These are phyloP conservation scores for Chrysodeixis includens DNA, from an alignment of 2,888 invertebrate genomes.

Conservation along the genomic window DNA sequence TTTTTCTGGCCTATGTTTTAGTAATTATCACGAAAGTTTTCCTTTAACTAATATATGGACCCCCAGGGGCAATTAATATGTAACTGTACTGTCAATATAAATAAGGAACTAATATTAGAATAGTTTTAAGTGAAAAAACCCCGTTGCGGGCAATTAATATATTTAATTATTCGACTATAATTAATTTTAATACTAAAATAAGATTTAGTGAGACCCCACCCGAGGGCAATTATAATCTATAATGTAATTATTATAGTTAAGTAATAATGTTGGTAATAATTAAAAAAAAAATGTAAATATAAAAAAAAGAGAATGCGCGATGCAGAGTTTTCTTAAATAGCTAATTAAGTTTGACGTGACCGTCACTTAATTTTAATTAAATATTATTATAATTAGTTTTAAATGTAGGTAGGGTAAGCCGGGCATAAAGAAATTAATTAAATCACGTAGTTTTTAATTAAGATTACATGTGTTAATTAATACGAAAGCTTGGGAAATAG, in stretches of 20 bases:
- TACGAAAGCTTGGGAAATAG: too few relatives aligned
- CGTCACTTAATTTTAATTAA: not conserved
- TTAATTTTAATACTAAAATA: too few relatives aligned
- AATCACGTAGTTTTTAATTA: not conserved
- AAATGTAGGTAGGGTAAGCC: not conserved
- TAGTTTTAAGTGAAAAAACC: too few relatives aligned
- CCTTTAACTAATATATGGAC: not conserved
- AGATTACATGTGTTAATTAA: not conserved
- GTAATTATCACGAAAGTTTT: not conserved
- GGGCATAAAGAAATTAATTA: slow-evolving; percentile 4
- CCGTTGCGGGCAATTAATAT: too few relatives aligned
- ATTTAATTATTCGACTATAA: too few relatives aligned
- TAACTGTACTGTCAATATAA: not conserved
- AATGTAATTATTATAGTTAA: too few relatives aligned
- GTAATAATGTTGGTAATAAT: too few relatives aligned
- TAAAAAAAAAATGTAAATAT: not conserved
- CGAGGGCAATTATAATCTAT: too few relatives aligned
- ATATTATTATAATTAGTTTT: not conserved
- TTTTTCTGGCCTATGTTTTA: not conserved
- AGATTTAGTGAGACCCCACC: too few relatives aligned
- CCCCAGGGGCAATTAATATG: not conserved
- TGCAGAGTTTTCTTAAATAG: not conserved
- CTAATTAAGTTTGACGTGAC: not conserved
- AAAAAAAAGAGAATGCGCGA: not conserved
- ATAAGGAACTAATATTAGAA: too few relatives aligned